Percentiles rank a stretch among this genome's conserved stretches.
These are phyloP conservation scores for Ranitomeya imitator DNA, from an alignment of 2,113 vertebrate genomes.

Conservation along the genomic window DNA sequence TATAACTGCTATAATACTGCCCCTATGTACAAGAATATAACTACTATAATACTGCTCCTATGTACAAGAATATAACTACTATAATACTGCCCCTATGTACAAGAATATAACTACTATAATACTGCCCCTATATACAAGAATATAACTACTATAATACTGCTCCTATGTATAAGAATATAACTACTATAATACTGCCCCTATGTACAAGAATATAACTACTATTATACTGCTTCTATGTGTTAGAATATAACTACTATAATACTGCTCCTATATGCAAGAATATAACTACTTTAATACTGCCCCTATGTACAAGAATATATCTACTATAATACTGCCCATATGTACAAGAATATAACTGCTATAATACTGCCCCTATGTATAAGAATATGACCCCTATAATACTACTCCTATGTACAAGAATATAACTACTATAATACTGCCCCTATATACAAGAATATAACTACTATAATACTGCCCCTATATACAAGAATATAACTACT, in stretches of 20 bases:
- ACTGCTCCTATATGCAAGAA: background rate
- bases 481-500: background rate
- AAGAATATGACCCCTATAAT: too few species aligned
- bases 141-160: background rate
- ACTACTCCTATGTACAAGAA: too few species aligned
- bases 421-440: too few species aligned
- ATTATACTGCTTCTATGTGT: background rate
- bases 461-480: background rate
- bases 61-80: too few species aligned
- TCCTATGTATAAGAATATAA: background rate
- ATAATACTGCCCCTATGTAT: too few species aligned
- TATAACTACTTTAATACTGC: constrained; percentile 3
- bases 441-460: too few species aligned
- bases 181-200: constrained; percentile 5
- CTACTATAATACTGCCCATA: background rate
- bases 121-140: background rate
- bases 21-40: background rate
- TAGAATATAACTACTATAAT: constrained; percentile 5
- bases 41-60: background rate
- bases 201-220: constrained; percentile 1
- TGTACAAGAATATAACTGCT: too few species aligned
- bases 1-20: constrained; percentile 6
- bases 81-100: background rate
- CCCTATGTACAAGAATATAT: background rate
- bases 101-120: background rate